Evolutionary conservation across 1,140 invertebrate genomes (phyloP).

Genomic region (Brachionus sp.): DNA sequence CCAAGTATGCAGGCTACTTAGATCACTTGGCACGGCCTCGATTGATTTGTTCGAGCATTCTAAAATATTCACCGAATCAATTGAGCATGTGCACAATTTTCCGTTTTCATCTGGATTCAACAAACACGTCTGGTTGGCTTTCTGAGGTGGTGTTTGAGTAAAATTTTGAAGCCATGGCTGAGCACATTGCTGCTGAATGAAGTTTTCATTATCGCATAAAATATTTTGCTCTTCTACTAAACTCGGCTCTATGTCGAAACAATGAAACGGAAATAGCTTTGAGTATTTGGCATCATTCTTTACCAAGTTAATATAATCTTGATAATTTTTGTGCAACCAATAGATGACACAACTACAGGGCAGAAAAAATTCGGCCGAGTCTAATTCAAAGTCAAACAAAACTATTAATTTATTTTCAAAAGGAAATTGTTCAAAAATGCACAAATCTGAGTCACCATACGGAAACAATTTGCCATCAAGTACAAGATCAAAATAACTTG

Average conservation of each 20-base stretch:
- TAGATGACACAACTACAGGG: conserved; percentile 32
- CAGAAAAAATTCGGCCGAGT: not conserved
- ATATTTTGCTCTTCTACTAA: not conserved
- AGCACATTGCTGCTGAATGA: not conserved
- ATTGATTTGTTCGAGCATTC: not conserved
- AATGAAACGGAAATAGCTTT: conserved; percentile 16
- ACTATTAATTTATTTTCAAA: conserved; percentile 6
- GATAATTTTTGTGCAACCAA: conserved; percentile 23
- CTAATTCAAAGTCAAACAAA: not conserved
- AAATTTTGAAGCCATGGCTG: not conserved
- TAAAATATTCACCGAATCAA: not conserved
- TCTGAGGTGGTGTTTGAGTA: not conserved
- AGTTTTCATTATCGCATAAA: not conserved
- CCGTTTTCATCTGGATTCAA: not conserved
- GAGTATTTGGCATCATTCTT: not conserved
- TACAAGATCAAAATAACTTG: not conserved
- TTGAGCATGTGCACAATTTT: not conserved
- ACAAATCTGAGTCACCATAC: not conserved
- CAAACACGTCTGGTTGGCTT: not conserved
- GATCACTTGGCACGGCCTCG: not conserved
- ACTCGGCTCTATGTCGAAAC: not conserved
- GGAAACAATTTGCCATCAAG: not conserved
- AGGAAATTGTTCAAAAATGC: conserved; percentile 23
- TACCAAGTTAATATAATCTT: not conserved
- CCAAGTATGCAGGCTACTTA: not conserved